Conservation (phyloP, 2,113 vertebrate genomes). For the Ochotona curzoniae region DNA sequence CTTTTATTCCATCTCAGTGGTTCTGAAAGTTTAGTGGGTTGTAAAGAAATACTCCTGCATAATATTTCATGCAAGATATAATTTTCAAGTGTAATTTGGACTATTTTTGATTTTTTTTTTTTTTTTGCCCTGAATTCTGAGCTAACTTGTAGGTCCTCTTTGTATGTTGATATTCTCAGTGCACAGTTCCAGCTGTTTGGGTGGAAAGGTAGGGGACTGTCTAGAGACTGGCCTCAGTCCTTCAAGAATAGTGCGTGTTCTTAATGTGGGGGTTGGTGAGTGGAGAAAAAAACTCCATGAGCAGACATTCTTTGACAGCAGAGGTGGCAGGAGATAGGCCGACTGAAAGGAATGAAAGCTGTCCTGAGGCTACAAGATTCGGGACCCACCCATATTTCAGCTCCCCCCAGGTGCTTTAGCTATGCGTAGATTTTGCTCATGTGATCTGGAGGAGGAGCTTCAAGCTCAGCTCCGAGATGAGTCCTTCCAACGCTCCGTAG, state of each 20-base stretch:
- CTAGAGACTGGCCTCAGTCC: background rate
- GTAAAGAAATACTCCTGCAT: background rate
- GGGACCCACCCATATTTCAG: background rate
- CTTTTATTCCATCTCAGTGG: background rate
- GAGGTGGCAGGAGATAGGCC: background rate
- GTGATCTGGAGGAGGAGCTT: conserved; percentile 21
- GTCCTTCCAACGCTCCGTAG: background rate
- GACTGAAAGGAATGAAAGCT: background rate
- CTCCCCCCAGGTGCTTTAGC: background rate
- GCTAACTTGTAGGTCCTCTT: background rate
- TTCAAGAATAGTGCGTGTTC: background rate
- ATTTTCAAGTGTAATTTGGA: conserved; percentile 42
- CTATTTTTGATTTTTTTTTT: background rate
- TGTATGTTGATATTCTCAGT: background rate
- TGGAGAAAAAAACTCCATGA: background rate
- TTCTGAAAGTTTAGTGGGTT: conserved; percentile 21
- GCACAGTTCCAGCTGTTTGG: background rate
- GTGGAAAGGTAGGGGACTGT: background rate
- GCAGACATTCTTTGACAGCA: background rate
- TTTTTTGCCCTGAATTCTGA: background rate
- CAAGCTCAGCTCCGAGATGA: background rate
- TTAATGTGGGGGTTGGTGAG: background rate
- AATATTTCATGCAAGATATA: background rate
- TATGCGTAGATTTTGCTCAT: background rate
- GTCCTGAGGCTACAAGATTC: rapidly evolving